phyloP scores from a whole-genome alignment of 30 jellyfish, hydroid and myxozoan species.

The Aurelia aurita region DNA sequence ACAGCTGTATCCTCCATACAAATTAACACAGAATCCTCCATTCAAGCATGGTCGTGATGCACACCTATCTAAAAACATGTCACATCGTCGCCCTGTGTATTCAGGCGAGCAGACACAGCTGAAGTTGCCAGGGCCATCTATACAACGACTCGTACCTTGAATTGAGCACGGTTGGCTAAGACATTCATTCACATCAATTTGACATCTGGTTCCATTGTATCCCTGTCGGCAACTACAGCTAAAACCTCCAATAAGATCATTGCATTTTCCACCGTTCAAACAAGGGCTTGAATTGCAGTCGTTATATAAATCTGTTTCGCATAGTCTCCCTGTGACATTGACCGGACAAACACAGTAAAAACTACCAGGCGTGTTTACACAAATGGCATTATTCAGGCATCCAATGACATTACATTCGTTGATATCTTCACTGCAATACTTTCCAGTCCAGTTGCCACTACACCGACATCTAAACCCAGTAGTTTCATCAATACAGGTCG shows the following conservation, averaged over 20 bases:
- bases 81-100: slow-evolving; percentile 76
- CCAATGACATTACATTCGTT: slow-evolving; percentile 60
- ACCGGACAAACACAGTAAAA: slow-evolving; percentile 77
- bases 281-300: slow-evolving; percentile 76
- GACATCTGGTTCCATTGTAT: slow-evolving; percentile 68
- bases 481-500: slow-evolving; percentile 52
- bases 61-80: slow-evolving; percentile 54
- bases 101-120: slow-evolving; percentile 67
- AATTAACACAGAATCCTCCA: slow-evolving; percentile 79
- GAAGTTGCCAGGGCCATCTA: slow-evolving; percentile 60
- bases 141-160: slow-evolving; percentile 65
- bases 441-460: slow-evolving; percentile 76
- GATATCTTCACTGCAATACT: slow-evolving; percentile 68
- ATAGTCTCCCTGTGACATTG: slow-evolving; percentile 73
- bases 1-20: slow-evolving; percentile 52
- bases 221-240: slow-evolving; percentile 63
- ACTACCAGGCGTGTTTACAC: slow-evolving; percentile 74
- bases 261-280: slow-evolving; percentile 55
- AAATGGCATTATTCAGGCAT: slow-evolving; percentile 56
- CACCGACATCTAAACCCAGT: slow-evolving; percentile 59
- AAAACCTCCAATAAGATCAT: slow-evolving; percentile 60
- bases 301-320: slow-evolving; percentile 82
- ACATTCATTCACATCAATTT: slow-evolving; percentile 73
- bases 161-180: slow-evolving; percentile 60
- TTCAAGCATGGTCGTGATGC: slow-evolving; percentile 68